Base-by-base conservation (phyloP, 2,888 invertebrate species). In the Metellina segmentata region DNA sequence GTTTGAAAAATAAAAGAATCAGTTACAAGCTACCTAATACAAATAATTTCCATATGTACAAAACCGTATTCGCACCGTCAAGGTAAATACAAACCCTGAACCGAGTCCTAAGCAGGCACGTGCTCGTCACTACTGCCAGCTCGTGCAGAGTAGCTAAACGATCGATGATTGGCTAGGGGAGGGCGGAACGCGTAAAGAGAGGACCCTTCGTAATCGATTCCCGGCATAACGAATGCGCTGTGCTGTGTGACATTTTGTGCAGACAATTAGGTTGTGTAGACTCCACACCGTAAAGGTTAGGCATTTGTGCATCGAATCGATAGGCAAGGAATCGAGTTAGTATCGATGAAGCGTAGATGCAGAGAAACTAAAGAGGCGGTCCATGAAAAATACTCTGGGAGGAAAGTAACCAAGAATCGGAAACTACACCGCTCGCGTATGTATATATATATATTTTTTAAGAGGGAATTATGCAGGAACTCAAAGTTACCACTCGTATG, bases 401-500 rank as follows among this genome's bases (percentile, higher is more conserved):
- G 61, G 61, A 61, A 61, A 61, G 61, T 16, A 61, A 87, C 75
- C 52, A 85, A 85, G 53, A 74, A 85, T 77, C 69, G 72, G 79
- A 11, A 19, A 72, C 52, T 87, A 79, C 51, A 70, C 34, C 78
- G 34, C 70, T 70, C 49, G 49, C 34, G 19, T 86, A 49, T 86
- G 16, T 86, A 19, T 78, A 19, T 70, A 77, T 86, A 78, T 86
- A 78, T 83, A 49, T 16, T n/a, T n/a, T 52, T 77, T 69, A 78
- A 86, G 78, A 78, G 69, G 77, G 77, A 77, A 49, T 77, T 49
- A 74, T 51, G 86, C 89, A 92, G 92, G 92, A 92, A 92, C 92
- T 89, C 71, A 92, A 92, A 92, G 89, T 89, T 92, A 92, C 91
- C 89, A 89, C 86, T 70, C 75, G 70, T 92, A 92, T 92, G 92